These are phyloP conservation scores for Opisthocomus hoazin DNA, from an alignment of 2,113 vertebrate genomes.

Conservation along the genomic window DNA sequence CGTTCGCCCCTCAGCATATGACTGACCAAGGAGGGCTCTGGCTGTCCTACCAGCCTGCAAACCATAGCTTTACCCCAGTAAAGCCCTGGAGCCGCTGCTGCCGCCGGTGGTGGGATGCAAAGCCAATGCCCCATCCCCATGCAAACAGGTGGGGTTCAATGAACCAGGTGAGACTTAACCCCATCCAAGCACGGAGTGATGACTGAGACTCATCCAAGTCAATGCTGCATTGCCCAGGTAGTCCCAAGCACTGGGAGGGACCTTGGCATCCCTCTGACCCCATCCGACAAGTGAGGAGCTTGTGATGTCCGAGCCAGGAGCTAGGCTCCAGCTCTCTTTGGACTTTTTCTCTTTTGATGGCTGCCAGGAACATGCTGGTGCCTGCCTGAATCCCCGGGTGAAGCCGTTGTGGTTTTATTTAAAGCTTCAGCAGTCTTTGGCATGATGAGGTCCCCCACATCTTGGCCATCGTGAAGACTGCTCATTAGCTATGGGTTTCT, in stretches of 20 bases:
- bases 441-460: neutral
- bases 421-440: neutral
- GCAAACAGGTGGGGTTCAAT: neutral
- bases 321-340: neutral
- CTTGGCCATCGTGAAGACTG: neutral
- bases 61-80: accelerated
- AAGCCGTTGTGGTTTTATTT: neutral
- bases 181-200: neutral
- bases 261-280: neutral
- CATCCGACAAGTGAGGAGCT: neutral
- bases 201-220: accelerated
- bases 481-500: neutral
- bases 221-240: neutral
- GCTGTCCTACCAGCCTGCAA: neutral
- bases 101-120: accelerated
- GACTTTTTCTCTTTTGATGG: neutral
- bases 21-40: neutral
- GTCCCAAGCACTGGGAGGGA: neutral
- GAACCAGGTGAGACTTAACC: neutral
- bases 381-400: accelerated
- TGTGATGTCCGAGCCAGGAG: neutral
- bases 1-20: no score
- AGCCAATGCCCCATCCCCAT: neutral
- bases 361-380: neutral
- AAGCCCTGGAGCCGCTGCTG: neutral